Percentiles rank a stretch among this genome's conserved stretches.
Conservation (phyloP, 2,797 vertebrate species). For the Propithecus perrieri region DNA sequence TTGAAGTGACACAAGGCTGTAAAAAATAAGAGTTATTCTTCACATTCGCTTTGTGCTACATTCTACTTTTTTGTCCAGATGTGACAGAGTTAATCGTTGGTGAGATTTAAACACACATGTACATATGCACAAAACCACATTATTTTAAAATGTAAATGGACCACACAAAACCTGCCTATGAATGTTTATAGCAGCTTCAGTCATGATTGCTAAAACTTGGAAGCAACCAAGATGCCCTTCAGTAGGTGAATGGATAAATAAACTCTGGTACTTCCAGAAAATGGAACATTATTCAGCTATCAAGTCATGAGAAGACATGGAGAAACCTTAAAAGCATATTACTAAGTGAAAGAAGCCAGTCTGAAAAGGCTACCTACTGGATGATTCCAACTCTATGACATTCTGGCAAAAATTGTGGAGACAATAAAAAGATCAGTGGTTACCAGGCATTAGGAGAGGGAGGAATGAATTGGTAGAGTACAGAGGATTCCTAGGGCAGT, state of each 20-base stretch:
- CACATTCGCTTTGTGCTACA: background rate
- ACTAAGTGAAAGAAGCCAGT: background rate
- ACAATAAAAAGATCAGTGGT: too few relatives aligned
- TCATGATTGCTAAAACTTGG: background rate
- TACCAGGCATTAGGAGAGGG: background rate
- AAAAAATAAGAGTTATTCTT: background rate
- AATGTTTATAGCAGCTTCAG: background rate
- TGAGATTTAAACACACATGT: background rate
- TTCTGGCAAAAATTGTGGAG: background rate
- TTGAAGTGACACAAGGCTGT: background rate
- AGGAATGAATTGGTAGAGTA: accelerated
- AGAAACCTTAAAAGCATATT: background rate
- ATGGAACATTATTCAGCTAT: background rate
- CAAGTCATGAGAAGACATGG: background rate
- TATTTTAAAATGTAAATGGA: background rate
- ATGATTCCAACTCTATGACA: background rate
- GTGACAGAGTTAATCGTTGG: background rate
- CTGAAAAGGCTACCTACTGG: background rate
- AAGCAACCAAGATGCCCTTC: background rate
- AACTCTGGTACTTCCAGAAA: background rate
- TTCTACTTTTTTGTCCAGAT: background rate
- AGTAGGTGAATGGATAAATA: background rate
- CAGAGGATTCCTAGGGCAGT: background rate
- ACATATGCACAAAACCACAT: background rate
- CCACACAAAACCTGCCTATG: background rate